A percentile compares a stretch with the other conserved stretches of the same genome.
Evolutionary conservation across 2,888 invertebrate genomes (phyloP).

Genomic region (Polydrusus cervinus): DNA sequence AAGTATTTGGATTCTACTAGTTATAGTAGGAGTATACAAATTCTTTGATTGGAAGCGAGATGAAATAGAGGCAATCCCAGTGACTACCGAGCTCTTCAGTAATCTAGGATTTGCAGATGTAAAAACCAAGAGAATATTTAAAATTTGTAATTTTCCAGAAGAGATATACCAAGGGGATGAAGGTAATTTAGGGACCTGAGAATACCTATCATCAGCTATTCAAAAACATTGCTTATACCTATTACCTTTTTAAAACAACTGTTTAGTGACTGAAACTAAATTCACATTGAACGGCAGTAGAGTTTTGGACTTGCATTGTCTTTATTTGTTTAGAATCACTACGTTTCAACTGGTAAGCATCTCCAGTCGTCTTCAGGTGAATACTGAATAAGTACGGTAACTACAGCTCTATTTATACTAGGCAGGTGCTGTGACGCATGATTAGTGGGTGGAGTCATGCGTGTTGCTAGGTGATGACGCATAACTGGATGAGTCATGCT

Average conservation of each 20-base stretch:
- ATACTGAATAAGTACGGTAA: too few relatives aligned
- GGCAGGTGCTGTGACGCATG: too few relatives aligned
- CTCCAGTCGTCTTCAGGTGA: too few relatives aligned
- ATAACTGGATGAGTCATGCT: too few relatives aligned
- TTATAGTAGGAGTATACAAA: conserved; percentile 88
- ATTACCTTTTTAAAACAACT: not conserved
- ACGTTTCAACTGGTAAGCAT: too few relatives aligned
- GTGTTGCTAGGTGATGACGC: too few relatives aligned
- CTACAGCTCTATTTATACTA: too few relatives aligned
- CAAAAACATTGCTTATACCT: not conserved
- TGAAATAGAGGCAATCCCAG: conserved; percentile 56
- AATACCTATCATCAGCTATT: not conserved
- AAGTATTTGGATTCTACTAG: conserved; percentile 86
- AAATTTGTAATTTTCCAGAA: conserved; percentile 83
- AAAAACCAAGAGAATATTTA: conserved; percentile 79
- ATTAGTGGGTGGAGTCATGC: too few relatives aligned
- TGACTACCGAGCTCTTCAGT: conserved; percentile 64
- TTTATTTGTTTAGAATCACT: too few relatives aligned
- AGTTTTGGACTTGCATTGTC: too few relatives aligned
- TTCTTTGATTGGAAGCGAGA: conserved; percentile 73
- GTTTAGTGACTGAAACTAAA: too few relatives aligned
- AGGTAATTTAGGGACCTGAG: conserved; percentile 75
- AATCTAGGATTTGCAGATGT: conserved; percentile 74
- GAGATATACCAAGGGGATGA: conserved; percentile 82
- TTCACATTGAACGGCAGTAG: too few relatives aligned